Conservation (phyloP, 2,113 vertebrate genomes). For the Cepphus grylle region DNA sequence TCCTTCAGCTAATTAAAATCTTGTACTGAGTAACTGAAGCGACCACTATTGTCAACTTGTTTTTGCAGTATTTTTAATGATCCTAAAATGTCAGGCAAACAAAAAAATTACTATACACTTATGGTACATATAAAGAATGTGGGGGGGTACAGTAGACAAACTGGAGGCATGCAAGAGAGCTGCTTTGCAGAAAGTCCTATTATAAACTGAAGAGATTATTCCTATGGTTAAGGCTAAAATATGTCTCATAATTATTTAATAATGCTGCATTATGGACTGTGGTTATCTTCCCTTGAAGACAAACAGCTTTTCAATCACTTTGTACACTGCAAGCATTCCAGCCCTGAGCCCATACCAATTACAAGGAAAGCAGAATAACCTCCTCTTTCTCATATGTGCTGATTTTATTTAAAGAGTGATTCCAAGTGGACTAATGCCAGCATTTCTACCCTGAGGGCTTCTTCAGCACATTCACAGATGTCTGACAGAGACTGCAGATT, state of each 20-base stretch:
- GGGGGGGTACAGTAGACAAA: neutral
- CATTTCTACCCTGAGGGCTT: slow-evolving; percentile 47
- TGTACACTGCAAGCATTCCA: slow-evolving; percentile 17
- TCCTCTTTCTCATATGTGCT: slow-evolving; percentile 1
- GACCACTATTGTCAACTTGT: neutral
- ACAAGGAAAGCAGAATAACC: slow-evolving; percentile 41
- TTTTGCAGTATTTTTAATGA: neutral
- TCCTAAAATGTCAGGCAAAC: neutral
- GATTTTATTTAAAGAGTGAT: slow-evolving; percentile 51
- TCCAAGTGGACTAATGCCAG: slow-evolving; percentile 50
- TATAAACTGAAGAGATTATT: neutral
- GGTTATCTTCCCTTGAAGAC: slow-evolving; percentile 5
- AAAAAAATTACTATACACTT: neutral
- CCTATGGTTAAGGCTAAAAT: neutral
- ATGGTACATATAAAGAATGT: neutral
- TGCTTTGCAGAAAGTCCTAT: neutral
- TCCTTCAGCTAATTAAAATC: neutral
- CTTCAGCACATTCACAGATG: slow-evolving; percentile 55
- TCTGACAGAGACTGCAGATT: slow-evolving; percentile 42
- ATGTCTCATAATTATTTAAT: neutral
- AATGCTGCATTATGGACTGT: neutral
- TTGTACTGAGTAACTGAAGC: neutral
- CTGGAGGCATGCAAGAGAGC: neutral
- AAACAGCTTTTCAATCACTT: slow-evolving; percentile 32
- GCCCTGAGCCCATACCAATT: slow-evolving; percentile 16